A percentile compares a stretch with the other conserved stretches of the same genome.
Conservation (phyloP, 2,888 invertebrate genomes). For the Drosophila borealis region DNA sequence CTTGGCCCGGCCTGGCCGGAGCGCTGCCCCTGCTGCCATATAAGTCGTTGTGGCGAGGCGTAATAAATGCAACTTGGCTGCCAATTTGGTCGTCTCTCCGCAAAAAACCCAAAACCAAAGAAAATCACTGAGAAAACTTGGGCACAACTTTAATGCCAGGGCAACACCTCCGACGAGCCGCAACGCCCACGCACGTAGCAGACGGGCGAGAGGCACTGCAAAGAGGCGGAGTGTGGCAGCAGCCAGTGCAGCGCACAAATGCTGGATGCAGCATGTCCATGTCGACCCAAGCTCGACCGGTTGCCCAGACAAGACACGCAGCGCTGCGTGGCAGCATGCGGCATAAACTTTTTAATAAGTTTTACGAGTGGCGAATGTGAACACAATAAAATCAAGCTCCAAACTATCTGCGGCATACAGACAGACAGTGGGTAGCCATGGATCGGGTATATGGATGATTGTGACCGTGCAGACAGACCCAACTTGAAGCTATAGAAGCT, state of each 20-base stretch:
- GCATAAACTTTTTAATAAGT: conserved; percentile 80
- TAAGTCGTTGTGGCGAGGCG: conserved; percentile 47
- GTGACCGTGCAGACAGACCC: conserved; percentile 22
- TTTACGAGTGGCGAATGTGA: conserved; percentile 80
- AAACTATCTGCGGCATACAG: conserved; percentile 54
- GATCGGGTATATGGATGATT: conserved; percentile 17
- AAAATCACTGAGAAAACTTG: conserved; percentile 62
- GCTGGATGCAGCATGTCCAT: conserved; percentile 34
- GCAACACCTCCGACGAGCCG: conserved; percentile 36
- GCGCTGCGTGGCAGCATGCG: conserved; percentile 57
- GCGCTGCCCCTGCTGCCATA: conserved; percentile 34
- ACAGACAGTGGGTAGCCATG: conserved; percentile 22
- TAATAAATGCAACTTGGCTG: conserved; percentile 57
- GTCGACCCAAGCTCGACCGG: conserved; percentile 13
- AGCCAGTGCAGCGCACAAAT: conserved; percentile 21
- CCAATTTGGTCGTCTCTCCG: conserved; percentile 54
- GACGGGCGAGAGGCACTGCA: conserved; percentile 2
- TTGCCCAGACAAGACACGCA: conserved; percentile 41
- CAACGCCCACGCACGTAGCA: conserved; percentile 59
- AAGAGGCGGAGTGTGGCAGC: not conserved
- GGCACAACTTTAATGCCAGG: conserved; percentile 45
- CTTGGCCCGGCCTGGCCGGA: conserved; percentile 6
- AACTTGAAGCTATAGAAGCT: conserved; percentile 26
- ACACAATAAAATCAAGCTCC: conserved; percentile 76
- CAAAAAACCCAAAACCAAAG: conserved; percentile 31